Percentiles rank a stretch among this genome's conserved stretches.
phyloP scores from a whole-genome alignment of 37 sponge, comb jelly and placozoan species.

The Hexactinellida sp. region DNA sequence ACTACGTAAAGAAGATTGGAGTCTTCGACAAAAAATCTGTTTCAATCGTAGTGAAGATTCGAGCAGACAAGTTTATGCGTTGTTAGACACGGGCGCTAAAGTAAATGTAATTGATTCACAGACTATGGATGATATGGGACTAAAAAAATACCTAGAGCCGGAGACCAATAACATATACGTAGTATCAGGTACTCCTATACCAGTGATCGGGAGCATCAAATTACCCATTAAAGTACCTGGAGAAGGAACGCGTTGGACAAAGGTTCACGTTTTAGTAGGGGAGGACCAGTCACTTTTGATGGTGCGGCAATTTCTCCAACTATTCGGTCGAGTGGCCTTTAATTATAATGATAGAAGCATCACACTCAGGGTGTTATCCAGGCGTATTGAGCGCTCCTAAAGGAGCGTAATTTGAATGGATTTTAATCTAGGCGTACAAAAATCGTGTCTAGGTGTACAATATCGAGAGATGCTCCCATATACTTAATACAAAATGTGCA shows the following conservation, averaged over 20 bases:
- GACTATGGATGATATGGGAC: not conserved
- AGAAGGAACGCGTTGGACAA: not conserved
- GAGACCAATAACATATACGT: not conserved
- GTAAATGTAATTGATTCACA: not conserved
- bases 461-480: no score
- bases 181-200: conserved; percentile 3
- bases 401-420: no score
- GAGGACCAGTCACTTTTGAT: not conserved
- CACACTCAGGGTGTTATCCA: not conserved
- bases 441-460: no score
- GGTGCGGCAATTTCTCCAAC: not conserved
- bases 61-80: not conserved
- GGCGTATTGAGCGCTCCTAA: no score
- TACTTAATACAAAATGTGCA: no score
- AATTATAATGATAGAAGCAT: not conserved
- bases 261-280: not conserved
- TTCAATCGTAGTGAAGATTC: not conserved
- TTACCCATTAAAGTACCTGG: not conserved
- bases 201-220: not conserved
- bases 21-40: not conserved
- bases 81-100: not conserved
- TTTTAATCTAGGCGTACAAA: no score
- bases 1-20: not conserved
- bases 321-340: not conserved
- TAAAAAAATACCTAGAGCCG: conserved; percentile 12